These are phyloP conservation scores for Muricea muricata DNA, from an alignment of 92 coral and sea anemone species.

Conservation along the genomic window DNA sequence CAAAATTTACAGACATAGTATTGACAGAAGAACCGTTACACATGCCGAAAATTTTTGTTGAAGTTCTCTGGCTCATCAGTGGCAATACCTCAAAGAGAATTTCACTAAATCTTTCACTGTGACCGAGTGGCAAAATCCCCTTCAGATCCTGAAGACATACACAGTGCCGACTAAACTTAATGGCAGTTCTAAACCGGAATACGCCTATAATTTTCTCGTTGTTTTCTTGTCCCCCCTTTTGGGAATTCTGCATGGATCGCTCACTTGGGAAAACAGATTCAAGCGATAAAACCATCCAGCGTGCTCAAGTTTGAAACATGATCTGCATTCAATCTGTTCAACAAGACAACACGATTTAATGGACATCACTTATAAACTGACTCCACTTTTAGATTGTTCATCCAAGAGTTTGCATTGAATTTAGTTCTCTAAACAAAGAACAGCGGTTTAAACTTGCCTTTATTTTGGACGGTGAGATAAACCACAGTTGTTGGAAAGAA, in stretches of 20 bases:
- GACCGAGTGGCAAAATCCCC: neutral
- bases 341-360: neutral
- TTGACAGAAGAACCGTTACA: neutral
- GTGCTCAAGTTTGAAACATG: too few relatives aligned
- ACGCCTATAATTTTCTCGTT: too few relatives aligned
- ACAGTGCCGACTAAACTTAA: neutral
- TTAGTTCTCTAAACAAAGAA: constrained; percentile 4
- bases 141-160: neutral
- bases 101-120: neutral
- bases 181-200: neutral
- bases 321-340: neutral
- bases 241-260: too few relatives aligned
- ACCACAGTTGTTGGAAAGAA: neutral
- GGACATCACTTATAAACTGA: constrained; percentile 4
- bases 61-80: neutral
- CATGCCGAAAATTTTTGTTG: too few relatives aligned
- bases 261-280: too few relatives aligned
- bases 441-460: constrained; percentile 12
- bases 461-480: too few relatives aligned
- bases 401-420: constrained; percentile 18
- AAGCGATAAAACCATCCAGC: too few relatives aligned
- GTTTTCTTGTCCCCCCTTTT: neutral
- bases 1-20: neutral
- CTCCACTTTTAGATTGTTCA: constrained; percentile 3
- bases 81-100: neutral